Conservation (phyloP, 2,113 vertebrate species). For the Daubentonia madagascariensis region DNA sequence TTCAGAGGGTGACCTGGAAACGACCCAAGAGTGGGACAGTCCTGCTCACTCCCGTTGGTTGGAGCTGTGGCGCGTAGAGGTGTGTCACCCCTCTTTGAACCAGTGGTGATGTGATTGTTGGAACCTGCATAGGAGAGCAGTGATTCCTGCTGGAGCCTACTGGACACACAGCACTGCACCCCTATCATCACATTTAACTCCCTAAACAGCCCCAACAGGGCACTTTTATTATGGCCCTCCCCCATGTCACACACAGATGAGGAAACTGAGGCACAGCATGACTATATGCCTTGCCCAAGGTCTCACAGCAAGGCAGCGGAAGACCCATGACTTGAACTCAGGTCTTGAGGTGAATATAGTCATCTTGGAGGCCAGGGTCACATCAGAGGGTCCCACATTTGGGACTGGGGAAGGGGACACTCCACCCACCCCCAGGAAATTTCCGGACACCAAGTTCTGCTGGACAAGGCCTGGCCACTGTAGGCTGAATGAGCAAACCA, state of each 20-base stretch:
- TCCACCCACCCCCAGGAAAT: background rate
- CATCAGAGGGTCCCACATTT: rapidly evolving
- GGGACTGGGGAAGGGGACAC: too few species aligned
- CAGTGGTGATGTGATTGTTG: background rate
- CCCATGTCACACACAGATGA: background rate
- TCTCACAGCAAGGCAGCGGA: background rate
- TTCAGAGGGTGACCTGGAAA: background rate
- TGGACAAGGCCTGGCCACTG: background rate
- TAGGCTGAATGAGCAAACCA: background rate
- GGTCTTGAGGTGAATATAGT: background rate
- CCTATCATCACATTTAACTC: background rate
- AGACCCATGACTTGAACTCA: background rate
- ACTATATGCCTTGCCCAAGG: background rate
- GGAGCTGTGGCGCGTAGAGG: background rate
- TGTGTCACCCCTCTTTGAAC: background rate
- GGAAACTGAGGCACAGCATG: background rate
- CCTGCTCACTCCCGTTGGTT: background rate
- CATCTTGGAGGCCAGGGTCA: background rate
- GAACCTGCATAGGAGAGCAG: background rate
- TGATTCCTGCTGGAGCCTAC: background rate
- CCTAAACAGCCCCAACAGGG: rapidly evolving
- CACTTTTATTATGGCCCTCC: background rate
- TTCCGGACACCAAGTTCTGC: background rate
- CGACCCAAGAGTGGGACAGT: background rate
- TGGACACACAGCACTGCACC: background rate